Evolutionary conservation across 2,888 invertebrate genomes (phyloP), one percentile per base, ranked within the genome.

Genomic region (Capitulum mitella): DNA sequence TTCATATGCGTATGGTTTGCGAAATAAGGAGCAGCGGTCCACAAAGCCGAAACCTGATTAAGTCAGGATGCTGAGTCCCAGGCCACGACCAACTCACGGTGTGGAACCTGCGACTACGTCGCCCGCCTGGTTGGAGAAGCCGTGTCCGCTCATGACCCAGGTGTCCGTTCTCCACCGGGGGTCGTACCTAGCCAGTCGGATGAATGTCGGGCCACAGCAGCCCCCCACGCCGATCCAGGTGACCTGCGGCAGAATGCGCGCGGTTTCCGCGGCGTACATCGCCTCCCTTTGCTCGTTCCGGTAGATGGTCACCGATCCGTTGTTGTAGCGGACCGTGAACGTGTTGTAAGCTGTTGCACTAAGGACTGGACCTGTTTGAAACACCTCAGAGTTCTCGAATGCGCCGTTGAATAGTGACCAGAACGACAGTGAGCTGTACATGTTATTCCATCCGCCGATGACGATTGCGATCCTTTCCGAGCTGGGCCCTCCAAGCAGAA

Each of bases 251-350:
- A 58, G 26, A 10, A 8, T 26, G 29, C n/a, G 29, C 58, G n/a
- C n/a, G 1, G 58, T 29, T 10, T 58, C 6, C 29, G 58, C 58
- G n/a, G 58, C 12, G 58, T 58, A 58, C n/a, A 58, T 58, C n/a
- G 58, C n/a, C n/a, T 12, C 10, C 58, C 10, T n/a, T 8, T 26
- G n/a, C 12, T 58, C 58, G 58, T 58, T 58, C n/a, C 8, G n/a
- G 58, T n/a, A 58, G 5, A 58, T 29, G 58, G 58, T 58, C n/a
- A 58, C 58, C 12, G 0, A 12, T n/a, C 58, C 58, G 58, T 58
- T 58, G 58, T 58, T 29, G 58, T 58, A 58, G 58, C 58, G 58
- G 29, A 58, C 58, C n/a, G 58, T 58, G 29, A 58, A 29, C n/a
- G 58, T 29, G 58, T n/a, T 58, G 58, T n/a, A 58, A 10, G 26